These are phyloP conservation scores for Drosophila bocki DNA, from an alignment of 1,140 invertebrate species.

Conservation along the genomic window DNA sequence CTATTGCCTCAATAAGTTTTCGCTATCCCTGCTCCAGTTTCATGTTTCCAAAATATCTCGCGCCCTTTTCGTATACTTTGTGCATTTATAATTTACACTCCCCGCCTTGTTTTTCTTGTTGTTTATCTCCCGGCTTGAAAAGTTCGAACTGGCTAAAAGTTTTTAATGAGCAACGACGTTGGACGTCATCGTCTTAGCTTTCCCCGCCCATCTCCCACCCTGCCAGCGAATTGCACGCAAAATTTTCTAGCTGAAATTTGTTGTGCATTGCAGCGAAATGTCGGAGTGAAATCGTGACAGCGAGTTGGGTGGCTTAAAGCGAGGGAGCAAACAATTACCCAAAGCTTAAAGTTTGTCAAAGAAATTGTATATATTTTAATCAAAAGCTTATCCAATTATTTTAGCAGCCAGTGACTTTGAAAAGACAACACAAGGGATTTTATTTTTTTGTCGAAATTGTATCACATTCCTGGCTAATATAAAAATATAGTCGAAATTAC, in stretches of 20 bases:
- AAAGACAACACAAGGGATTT: slow-evolving; percentile 7
- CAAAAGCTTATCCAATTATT: slow-evolving; percentile 43
- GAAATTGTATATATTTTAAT: slow-evolving; percentile 33
- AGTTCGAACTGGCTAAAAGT: slow-evolving; percentile 74
- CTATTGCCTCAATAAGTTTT: slow-evolving; percentile 15
- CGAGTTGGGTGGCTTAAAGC: slow-evolving; percentile 29
- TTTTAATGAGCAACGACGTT: slow-evolving; percentile 78
- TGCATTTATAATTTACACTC: slow-evolving; percentile 73
- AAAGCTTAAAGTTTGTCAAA: slow-evolving; percentile 40
- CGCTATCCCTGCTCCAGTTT: slow-evolving; percentile 35
- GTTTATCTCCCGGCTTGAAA: slow-evolving; percentile 69
- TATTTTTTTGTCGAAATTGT: not conserved
- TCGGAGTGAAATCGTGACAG: slow-evolving; percentile 32
- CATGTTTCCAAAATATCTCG: slow-evolving; percentile 48
- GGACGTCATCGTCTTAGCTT: slow-evolving; percentile 61
- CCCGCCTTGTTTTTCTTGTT: slow-evolving; percentile 53
- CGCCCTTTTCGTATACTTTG: slow-evolving; percentile 56
- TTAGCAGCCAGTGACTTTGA: slow-evolving; percentile 6
- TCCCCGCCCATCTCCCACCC: not conserved
- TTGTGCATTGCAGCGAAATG: slow-evolving; percentile 46
- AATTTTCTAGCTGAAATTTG: slow-evolving; percentile 47
- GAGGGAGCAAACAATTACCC: slow-evolving; percentile 47
- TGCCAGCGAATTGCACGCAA: slow-evolving; percentile 26
- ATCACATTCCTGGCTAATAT: not conserved
- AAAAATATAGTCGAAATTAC: not conserved